Evolutionary conservation across 2,113 vertebrate genomes (phyloP), one percentile per base, ranked within the genome.

Genomic region (Trichechus manatus): DNA sequence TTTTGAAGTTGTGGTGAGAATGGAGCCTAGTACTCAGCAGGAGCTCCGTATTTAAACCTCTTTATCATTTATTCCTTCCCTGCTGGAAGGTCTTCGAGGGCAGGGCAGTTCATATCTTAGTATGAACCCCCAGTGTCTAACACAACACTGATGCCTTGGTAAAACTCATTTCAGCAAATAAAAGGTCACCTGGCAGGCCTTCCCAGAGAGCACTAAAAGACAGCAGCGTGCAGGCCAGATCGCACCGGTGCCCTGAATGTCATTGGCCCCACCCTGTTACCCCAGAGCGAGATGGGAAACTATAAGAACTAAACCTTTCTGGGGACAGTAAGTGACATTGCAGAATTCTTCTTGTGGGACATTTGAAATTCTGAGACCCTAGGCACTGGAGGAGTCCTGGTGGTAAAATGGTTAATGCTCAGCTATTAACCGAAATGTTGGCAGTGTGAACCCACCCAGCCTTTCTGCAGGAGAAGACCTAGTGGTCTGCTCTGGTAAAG

Each of bases 231-330:
- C 47, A 86, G 27, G 31, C 63, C 63, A 70, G 56, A 14, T 63
- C 5, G 1, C 1, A 0, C 8, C 1, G 0, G 13, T 29, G 33
- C 9, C 31, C 17, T 50, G 39, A 44, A 33, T n/a, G 47, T 17
- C 42, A 80, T 59, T 42, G 6, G 9, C 3, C 3, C n/a, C 23
- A 7, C 44, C 3, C 0, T 5, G 15, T 50, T 39, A 36, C 17
- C 63, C 53, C 56, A 63, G 20, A 63, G 63, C 5, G 85, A 66
- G 77, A 44, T 72, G 27, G 81, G 47, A 72, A 79, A 39, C 56
- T 25, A 4, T 3, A 33, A 63, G 42, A 81, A 63, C 3, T 13
- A 61, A 29, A n/a, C 15, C 39, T 11, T 42, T n/a, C n/a, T 0
- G 0, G 14, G 11, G 19, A 47, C 15, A 1, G 3, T 27, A 39